A percentile compares a stretch with the other conserved stretches of the same genome.
phyloP scores from a whole-genome alignment of 2,888 invertebrate genomes.

The Drosophila ustulata region DNA sequence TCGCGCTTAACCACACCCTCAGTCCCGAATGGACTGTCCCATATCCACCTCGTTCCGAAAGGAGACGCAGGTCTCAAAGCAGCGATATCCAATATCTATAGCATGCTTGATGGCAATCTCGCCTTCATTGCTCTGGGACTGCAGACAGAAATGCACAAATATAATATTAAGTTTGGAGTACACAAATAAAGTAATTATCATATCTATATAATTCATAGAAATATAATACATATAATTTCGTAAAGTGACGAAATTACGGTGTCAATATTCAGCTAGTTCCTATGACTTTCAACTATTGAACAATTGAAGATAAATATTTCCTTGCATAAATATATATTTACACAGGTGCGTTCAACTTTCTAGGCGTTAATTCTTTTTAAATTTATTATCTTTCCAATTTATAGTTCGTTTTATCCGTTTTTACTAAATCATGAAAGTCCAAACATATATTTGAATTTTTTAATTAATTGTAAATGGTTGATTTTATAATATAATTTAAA shows the following conservation, averaged over 20 bases:
- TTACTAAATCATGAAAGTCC: no score
- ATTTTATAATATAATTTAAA: no score
- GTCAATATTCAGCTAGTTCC: background rate
- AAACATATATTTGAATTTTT: no score
- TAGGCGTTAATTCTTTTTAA: no score
- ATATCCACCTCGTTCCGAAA: constrained; percentile 87
- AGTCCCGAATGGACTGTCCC: constrained; percentile 84
- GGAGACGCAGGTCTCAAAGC: constrained; percentile 88
- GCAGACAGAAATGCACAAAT: background rate
- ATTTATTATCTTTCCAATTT: no score
- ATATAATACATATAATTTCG: no score
- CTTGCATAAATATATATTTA: no score
- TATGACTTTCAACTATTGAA: background rate
- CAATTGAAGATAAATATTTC: background rate
- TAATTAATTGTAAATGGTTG: no score
- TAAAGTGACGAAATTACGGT: background rate
- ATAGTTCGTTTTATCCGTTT: no score
- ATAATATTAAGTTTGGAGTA: background rate
- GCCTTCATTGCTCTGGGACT: constrained; percentile 89
- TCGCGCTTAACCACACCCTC: constrained; percentile 84
- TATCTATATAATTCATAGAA: background rate
- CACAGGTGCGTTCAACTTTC: background rate
- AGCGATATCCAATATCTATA: constrained; percentile 90
- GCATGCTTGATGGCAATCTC: constrained; percentile 89
- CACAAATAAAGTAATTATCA: background rate